phyloP scores from a whole-genome alignment of 2,113 vertebrate species.

The Xiphias gladius region DNA sequence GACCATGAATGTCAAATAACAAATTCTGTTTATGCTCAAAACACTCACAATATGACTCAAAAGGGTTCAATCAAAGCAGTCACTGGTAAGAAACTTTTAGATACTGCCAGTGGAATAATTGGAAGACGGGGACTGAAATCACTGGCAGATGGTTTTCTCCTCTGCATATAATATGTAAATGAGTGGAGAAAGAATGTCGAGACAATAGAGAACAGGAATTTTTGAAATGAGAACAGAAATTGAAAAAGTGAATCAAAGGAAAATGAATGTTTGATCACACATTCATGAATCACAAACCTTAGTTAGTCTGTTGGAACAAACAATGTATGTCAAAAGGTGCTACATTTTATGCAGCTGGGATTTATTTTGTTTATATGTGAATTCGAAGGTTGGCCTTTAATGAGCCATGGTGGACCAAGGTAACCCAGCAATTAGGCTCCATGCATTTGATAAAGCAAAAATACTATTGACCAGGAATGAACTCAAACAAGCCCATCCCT shows the following conservation, averaged over 20 bases:
- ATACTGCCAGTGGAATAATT: conserved; percentile 37
- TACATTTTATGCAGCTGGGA: background rate
- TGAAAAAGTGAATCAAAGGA: conserved; percentile 5
- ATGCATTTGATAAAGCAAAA: conserved; percentile 2
- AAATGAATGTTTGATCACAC: conserved; percentile 18
- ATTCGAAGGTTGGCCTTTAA: conserved; percentile 9
- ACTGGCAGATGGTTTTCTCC: conserved; percentile 21
- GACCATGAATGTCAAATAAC: conserved; percentile 28
- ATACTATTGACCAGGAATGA: background rate
- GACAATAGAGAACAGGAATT: conserved; percentile 7
- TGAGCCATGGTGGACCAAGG: background rate
- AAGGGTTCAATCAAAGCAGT: conserved; percentile 27
- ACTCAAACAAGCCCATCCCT: background rate
- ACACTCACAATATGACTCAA: conserved; percentile 15
- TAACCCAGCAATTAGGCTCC: background rate
- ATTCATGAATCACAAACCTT: conserved; percentile 9
- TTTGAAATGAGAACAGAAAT: background rate
- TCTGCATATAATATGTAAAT: conserved; percentile 36
- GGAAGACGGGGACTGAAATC: conserved; percentile 20
- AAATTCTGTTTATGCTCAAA: conserved; percentile 30
- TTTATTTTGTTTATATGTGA: conserved; percentile 17
- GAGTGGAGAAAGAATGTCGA: background rate
- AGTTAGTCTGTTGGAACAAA: conserved; percentile 9
- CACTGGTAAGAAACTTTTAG: conserved; percentile 36
- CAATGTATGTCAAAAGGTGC: background rate